Evolutionary conservation across 2,113 vertebrate species (phyloP), one percentile per base, ranked within the genome.

Genomic region (Xiphorhynchus elegans): DNA sequence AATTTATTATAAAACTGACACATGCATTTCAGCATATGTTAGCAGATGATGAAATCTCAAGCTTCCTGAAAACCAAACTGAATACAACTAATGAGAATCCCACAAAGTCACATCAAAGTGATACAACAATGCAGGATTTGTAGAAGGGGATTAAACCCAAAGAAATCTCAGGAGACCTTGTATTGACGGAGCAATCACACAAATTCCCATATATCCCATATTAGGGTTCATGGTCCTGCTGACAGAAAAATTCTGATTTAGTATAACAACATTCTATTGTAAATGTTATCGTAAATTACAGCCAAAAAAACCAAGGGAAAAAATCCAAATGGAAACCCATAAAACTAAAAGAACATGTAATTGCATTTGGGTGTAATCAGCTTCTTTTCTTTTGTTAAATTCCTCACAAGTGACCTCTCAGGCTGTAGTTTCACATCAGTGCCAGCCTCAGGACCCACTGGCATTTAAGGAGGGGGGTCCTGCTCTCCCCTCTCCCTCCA

Each of bases 1-100:
- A 89, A 90, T 90, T 81, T 93, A 90, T 95, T 94, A 77, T 77
- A 83, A 86, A 85, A 63, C 63, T 90, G 84, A 83, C 93, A 95
- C 87, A 77, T 85, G 49, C 59, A 40, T 90, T 93, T 93, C 90
- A 90, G 74, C 90, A 78, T 90, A 88, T 90, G 90, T 75, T 96
- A 81, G 73, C 64, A 84, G 80, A 90, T 83, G 82, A 94, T 88
- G 92, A 94, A 90, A 95, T 90, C 73, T 89, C 83, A 86, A 63
- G 88, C 88, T 96, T 96, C 73, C 52, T 89, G 86, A 88, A 93
- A 90, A 75, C 84, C 6, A 4, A 78, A 94, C 69, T 42, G 86
- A 92, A 82, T 84, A 17, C 52, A 76, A 87, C 89, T 95, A 96
- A 92, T 82, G 66, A 87, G 93, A 81, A 93, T 80, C 80, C 64